phyloP scores from a whole-genome alignment of 2,797 vertebrate genomes.

The Malacoraja senta region DNA sequence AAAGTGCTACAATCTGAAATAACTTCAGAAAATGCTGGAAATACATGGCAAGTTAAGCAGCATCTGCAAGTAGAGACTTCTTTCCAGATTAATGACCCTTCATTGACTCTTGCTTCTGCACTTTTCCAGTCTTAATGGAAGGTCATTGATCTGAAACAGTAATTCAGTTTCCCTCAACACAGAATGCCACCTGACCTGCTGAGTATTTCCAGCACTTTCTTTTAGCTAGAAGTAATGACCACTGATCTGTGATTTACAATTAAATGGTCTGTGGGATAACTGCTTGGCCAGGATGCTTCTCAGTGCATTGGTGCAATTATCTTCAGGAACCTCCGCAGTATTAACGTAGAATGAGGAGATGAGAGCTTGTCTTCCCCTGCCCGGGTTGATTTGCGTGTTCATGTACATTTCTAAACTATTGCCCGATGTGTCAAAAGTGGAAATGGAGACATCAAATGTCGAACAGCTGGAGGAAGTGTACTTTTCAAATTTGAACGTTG shows the following conservation, averaged over 20 bases:
- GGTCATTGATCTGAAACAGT: too few species aligned
- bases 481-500: background rate
- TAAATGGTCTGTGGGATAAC: background rate
- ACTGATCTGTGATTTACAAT: background rate
- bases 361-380: background rate
- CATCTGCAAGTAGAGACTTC: too few species aligned
- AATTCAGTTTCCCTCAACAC: too few species aligned
- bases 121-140: too few species aligned
- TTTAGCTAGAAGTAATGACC: too few species aligned
- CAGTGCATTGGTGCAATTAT: background rate
- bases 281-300: background rate
- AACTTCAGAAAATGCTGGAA: too few species aligned
- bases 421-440: background rate
- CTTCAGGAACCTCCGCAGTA: background rate
- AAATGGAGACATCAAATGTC: background rate
- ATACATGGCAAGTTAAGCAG: too few species aligned
- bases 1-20: too few species aligned
- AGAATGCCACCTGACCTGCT: too few species aligned
- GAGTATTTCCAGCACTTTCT: too few species aligned
- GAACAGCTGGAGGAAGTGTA: background rate
- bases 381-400: background rate
- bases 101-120: too few species aligned
- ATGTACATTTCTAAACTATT: background rate
- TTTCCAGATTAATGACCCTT: too few species aligned
- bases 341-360: background rate